Conservation (phyloP, 2,797 vertebrate species). For the Serranus cabrilla region DNA sequence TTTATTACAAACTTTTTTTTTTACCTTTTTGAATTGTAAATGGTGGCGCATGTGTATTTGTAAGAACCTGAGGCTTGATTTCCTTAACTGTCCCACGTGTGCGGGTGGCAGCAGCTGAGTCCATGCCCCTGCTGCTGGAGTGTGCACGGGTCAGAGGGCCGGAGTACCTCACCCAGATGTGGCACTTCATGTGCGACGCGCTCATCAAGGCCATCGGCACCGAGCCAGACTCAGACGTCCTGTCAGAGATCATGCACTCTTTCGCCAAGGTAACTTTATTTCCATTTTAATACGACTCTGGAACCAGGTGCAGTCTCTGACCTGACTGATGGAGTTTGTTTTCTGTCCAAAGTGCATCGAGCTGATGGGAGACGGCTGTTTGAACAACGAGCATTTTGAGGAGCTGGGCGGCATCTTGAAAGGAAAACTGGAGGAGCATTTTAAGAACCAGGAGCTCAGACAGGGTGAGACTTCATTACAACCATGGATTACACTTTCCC, state of each 20-base stretch:
- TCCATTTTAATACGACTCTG: rapidly evolving
- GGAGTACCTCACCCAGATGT: conserved; percentile 98
- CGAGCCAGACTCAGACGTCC: conserved; percentile 96
- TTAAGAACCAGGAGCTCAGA: conserved; percentile 98
- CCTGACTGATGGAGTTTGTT: background rate
- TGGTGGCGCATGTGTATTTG: no score
- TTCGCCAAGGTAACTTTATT: conserved; percentile 93
- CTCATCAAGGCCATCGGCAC: conserved; percentile 99
- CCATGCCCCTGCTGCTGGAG: conserved; percentile 97
- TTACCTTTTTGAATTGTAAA: no score
- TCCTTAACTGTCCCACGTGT: conserved; percentile 90
- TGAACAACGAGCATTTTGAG: conserved; percentile 98
- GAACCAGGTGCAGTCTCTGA: background rate
- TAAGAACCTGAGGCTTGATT: background rate
- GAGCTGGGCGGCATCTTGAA: conserved; percentile 97
- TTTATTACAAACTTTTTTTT: conserved; percentile 7
- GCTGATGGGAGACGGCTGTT: conserved; percentile 97
- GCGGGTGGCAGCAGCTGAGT: conserved; percentile 96
- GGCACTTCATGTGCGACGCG: conserved; percentile 99
- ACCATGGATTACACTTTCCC: no score
- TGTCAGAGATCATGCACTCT: conserved; percentile 99
- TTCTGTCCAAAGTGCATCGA: conserved; percentile 91
- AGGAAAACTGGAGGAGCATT: conserved; percentile 98
- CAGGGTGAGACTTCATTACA: conserved; percentile 85
- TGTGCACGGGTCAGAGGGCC: conserved; percentile 95